Evolutionary conservation across 2,797 vertebrate species (phyloP), one percentile per base, ranked within the genome.

Genomic region (Micropoecilia bifurca): DNA sequence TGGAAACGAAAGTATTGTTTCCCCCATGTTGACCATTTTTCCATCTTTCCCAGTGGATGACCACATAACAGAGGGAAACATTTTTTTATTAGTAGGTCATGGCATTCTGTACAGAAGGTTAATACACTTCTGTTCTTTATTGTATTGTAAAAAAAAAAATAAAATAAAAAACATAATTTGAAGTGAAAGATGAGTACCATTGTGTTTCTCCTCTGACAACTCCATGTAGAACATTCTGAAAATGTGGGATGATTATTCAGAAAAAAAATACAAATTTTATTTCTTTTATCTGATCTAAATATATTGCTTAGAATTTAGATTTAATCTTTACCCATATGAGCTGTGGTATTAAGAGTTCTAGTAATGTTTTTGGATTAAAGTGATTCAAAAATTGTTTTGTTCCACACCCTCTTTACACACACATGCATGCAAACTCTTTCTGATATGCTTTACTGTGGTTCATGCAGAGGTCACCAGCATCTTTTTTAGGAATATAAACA

Each of bases 391-490:
- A 91, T 88, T 92, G 91, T 87, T 80, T 86, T 89, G 77, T 89
- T 92, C 83, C 81, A 85, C 69, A 50, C 28, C 18, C 39, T 30
- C 75, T 80, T 36, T 73, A 74, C 75, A 8, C 50, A 74, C 50
- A 57, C 50, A 45, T 41, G 30, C 53, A 57, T 73, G 87, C 77
- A 69, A 33, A 82, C 82, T 77, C 22, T 59, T 74, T 85, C 75
- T 63, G 74, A 88, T 83, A 74, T 84, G 85, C 91, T 92, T 91
- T 89, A 84, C 83, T 74, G 72, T 80, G 87, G 95, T 96, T 97
- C 94, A 95, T 90, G 93, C 88, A 91, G 92, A 95, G 94, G 95
- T 95, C 96, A 96, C 81, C 36, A 18, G 25, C 6, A 4, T 57
- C 55, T 75, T 75, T 30, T 61, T 45, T 41, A 46, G 73, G 41